These are phyloP conservation scores for Phymastichus coffea DNA, from an alignment of 1,140 invertebrate genomes.

Conservation along the genomic window DNA sequence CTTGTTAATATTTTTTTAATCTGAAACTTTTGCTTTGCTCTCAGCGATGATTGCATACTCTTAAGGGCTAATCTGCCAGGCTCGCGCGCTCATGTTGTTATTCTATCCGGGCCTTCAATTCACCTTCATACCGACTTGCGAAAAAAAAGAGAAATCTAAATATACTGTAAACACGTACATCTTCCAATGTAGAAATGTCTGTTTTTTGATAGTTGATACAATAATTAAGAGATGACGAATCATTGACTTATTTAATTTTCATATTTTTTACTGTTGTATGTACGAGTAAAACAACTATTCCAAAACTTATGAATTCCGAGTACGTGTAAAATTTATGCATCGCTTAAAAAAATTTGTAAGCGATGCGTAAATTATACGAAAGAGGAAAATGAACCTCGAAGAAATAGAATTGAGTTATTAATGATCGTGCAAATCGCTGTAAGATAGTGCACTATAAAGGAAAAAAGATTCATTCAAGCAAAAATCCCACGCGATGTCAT, in stretches of 20 bases:
- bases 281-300: neutral
- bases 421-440: constrained; percentile 18
- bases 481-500: constrained; percentile 15
- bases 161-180: neutral
- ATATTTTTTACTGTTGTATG: constrained; percentile 19
- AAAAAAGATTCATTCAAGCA: constrained; percentile 3
- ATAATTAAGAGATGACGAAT: constrained; percentile 1
- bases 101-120: too few species aligned
- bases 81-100: too few species aligned
- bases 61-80: too few species aligned
- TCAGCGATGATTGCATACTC: too few species aligned
- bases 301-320: too few species aligned
- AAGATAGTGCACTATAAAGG: constrained; percentile 16
- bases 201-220: constrained; percentile 10
- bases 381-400: too few species aligned
- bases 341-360: too few species aligned
- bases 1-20: too few species aligned
- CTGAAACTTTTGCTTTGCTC: too few species aligned
- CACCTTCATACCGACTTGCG: neutral
- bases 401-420: too few species aligned
- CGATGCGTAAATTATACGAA: too few species aligned
- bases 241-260: constrained; percentile 6
- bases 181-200: constrained; percentile 14
- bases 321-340: too few species aligned
- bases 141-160: neutral